phyloP scores from a whole-genome alignment of 2,797 vertebrate genomes.

The Ceyx erithaca region DNA sequence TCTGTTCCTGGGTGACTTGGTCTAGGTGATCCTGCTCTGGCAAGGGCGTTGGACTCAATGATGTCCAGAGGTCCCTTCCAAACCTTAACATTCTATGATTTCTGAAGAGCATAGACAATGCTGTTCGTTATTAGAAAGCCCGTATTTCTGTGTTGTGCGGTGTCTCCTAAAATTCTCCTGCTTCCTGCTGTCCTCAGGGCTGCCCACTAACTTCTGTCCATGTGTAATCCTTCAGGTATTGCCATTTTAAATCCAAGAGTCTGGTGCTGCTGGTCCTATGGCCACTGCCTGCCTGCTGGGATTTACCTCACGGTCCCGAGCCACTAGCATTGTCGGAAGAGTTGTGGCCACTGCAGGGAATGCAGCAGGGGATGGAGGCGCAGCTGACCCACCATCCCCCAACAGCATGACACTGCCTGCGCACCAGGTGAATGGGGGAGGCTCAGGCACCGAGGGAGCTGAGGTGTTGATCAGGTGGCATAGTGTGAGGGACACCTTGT shows the following conservation, averaged over 20 bases:
- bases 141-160: neutral
- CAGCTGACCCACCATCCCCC: neutral
- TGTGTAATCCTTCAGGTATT: neutral
- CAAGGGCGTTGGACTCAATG: too few species aligned
- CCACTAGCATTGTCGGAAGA: accelerated
- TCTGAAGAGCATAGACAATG: neutral
- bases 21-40: too few species aligned
- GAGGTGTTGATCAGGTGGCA: neutral
- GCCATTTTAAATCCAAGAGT: neutral
- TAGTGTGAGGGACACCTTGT: accelerated
- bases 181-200: neutral
- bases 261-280: accelerated
- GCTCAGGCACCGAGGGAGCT: too few species aligned
- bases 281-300: accelerated
- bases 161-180: neutral
- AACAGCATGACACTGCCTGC: too few species aligned
- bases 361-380: neutral
- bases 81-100: neutral
- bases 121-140: neutral
- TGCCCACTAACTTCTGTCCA: neutral
- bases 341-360: neutral
- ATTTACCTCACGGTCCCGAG: neutral
- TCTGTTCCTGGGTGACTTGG: too few species aligned
- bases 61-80: too few species aligned
- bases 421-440: too few species aligned